Base-by-base conservation (phyloP, 1,140 invertebrate genomes). In the Drosophila nannoptera region DNA sequence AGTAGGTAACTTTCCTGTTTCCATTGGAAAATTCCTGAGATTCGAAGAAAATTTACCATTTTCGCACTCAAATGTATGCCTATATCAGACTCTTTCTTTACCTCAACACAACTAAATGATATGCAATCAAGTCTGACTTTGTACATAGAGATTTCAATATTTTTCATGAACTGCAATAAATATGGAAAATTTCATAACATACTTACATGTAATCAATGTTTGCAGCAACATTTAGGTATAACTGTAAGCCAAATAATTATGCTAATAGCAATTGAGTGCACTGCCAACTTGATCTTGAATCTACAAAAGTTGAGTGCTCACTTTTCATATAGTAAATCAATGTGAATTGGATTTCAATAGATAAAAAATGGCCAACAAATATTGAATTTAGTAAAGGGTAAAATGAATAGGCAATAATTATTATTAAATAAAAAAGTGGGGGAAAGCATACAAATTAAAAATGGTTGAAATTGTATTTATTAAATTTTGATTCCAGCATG, bases 41-140 rank as follows among this genome's bases (percentile, higher is more conserved):
- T 33, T 43, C 12, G 31, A 40, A 7, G 7, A 45, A 58, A 22
- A 16, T 55, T 14, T 55, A 45, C 42, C 64, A 67, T 43, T 63
- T 71, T 72, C 62, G 72, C 62, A 63, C 52, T 58, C 66, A 56
- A 60, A 49, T 58, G 63, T 71, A 56, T 68, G 69, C 55, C 60
- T 64, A 53, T 59, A 70, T 75, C 63, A 46, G 73, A 73, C 78
- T 81, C 77, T 81, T 83, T 83, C 80, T 80, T 83, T 73, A 83
- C 80, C 80, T 84, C 63, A 78, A 77, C 46, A 75, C 80, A 69
- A 76, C 76, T 76, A 74, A 78, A 75, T 80, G 65, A 73, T 69
- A 84, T 80, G 80, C 80, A 84, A 84, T 84, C 77, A 84, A 84
- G 80, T 82, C 80, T 84, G 80, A 84, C 80, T 84, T 84, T 84